Evolutionary conservation across 2,797 vertebrate genomes (phyloP), one percentile per base, ranked within the genome.

Genomic region (Jordanella pulchra): DNA sequence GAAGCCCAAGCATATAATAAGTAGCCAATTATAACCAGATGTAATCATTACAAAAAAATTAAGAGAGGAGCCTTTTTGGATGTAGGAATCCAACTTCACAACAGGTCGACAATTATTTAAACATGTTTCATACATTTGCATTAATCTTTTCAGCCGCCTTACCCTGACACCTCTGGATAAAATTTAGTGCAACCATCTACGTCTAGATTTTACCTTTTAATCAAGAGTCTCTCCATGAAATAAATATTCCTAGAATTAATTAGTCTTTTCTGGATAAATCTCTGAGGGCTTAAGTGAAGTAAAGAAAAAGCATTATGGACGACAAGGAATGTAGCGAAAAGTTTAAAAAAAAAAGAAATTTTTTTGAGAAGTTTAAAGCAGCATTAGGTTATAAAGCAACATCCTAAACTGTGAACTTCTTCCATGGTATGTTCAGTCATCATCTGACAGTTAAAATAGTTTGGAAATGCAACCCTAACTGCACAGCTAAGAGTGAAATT

Each of bases 11-110:
- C 21, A 30, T 6, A 13, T 61, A 60, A 65, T 18, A 0, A 5
- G 11, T 11, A 28, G n/a, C n/a, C n/a, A 28, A 11, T 35, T 73
- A 25, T 21, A 25, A 7, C 81, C 66, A 47, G 25, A 69, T 66
- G 56, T 42, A 42, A 61, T 42, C 35, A 28, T 35, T 28, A 7
- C 12, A 30, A 21, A 9, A 2, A 48, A n/a, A n/a, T 12, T 63
- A 35, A 63, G 23, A 42, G 13, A 42, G 6, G 23, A 63, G n/a
- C 21, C 4, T 2, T 15, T 61, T 42, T 42, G 42, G 60, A 12
- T 12, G 15, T n/a, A 63, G 18, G 23, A 64, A 6, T 51, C 1
- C 21, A 47, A 30, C 44, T 10, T 48, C 4, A 39, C 12, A 21
- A 35, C 27, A 1, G 18, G 17, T 10, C 30, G 28, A 32, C 35